Conservation (phyloP, 2,113 vertebrate species). For the Clarias macrocephalus region DNA sequence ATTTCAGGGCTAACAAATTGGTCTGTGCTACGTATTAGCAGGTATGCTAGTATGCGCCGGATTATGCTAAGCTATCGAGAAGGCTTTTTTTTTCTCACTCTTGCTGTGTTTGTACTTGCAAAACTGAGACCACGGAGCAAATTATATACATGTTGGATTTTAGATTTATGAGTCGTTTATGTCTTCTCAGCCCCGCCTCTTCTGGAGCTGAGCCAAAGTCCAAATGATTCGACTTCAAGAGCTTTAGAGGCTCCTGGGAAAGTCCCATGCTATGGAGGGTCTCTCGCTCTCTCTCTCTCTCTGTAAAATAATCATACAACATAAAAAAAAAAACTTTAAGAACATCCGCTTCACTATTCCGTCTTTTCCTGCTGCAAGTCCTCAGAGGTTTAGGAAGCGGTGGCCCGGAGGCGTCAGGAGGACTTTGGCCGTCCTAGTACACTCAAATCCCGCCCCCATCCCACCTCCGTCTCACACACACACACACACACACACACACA, state of each 20-base stretch:
- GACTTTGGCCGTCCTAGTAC: slow-evolving; percentile 30
- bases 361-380: slow-evolving; percentile 44
- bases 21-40: neutral
- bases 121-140: neutral
- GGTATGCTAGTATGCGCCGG: neutral
- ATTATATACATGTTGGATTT: slow-evolving; percentile 8
- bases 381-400: slow-evolving; percentile 40
- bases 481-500: neutral
- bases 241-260: slow-evolving; percentile 43
- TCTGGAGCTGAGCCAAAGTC: slow-evolving; percentile 15
- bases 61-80: neutral
- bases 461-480: neutral
- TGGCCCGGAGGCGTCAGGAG: slow-evolving; percentile 21
- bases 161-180: slow-evolving; percentile 10
- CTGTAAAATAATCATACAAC: slow-evolving; percentile 36
- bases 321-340: slow-evolving; percentile 33
- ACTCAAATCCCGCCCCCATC: neutral
- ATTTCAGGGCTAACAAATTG: neutral
- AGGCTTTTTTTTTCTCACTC: neutral
- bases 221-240: slow-evolving; percentile 15
- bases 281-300: slow-evolving; percentile 32
- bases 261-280: slow-evolving; percentile 36
- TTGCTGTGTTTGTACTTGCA: neutral
- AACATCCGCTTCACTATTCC: slow-evolving; percentile 45
- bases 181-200: neutral